Base-by-base conservation (phyloP, 2,113 vertebrate species). In the Clarias batrachus region DNA sequence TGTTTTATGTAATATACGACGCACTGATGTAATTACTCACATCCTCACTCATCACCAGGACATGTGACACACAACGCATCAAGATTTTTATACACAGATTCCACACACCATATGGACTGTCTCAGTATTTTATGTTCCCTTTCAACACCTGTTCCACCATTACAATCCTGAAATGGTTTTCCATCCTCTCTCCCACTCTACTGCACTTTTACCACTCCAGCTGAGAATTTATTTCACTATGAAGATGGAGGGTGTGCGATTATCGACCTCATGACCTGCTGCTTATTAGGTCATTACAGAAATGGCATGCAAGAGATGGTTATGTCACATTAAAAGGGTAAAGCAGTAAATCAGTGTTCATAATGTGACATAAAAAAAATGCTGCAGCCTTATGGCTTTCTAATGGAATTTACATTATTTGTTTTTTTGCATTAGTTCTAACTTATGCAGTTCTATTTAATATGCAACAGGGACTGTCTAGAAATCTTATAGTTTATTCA, bases 231-330 rank as follows among this genome's bases (percentile, higher is more conserved):
- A 54, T 76, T n/a, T 52, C 74, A 56, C 8, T 16, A 27, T 78
- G 74, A 7, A 27, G n/a, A 78, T 56, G 25, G 74, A 78, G 52
- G 25, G 6, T 33, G 25, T 56, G 52, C 27, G 52, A 27, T 78
- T 56, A 78, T 78, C 13, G 25, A 78, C 74, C 74, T 78, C 52
- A 27, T 78, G 74, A 78, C 74, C 74, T 27, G 52, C 74, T 78
- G 25, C 74, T 78, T n/a, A 21, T 78, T 56, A 9, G 52, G 74
- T 78, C 25, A 56, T 78, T 17, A 56, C 52, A 56, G 52, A 56
- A 9, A 78, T 27, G 17, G 52, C 74, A 19, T 27, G 52, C 25
- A 56, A n/a, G n/a, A 27, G 74, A 27, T 56, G 25, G 52, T 78
- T 57, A 78, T 57, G 74, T 56, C 74, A 27, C 8, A 14, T 27